A percentile compares a stretch with the other conserved stretches of the same genome.
Conservation (phyloP, 2,888 invertebrate genomes). For the Tortricodes alternella region DNA sequence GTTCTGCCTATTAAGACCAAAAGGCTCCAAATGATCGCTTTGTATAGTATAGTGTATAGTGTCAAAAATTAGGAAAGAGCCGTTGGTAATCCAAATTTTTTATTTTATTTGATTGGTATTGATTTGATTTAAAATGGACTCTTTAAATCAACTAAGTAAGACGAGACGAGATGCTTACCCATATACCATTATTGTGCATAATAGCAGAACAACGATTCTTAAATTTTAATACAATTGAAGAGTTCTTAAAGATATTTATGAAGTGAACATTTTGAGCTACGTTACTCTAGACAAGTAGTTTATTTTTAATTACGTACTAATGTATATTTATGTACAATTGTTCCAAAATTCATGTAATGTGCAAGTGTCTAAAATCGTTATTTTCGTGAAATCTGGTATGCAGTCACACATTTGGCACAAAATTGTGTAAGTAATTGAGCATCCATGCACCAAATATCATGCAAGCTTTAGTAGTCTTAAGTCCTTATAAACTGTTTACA, state of each 20-base stretch:
- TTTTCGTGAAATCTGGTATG: slow-evolving; percentile 37
- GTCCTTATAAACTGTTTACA: not conserved
- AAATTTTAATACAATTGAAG: slow-evolving; percentile 55
- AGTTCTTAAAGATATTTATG: slow-evolving; percentile 64
- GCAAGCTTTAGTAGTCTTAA: slow-evolving; percentile 30
- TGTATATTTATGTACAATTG: slow-evolving; percentile 75
- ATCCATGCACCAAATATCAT: slow-evolving; percentile 51
- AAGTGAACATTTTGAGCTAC: slow-evolving; percentile 76
- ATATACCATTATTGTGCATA: slow-evolving; percentile 4
- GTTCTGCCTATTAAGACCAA: no score
- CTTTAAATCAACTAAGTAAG: no score
- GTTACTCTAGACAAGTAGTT: slow-evolving; percentile 63
- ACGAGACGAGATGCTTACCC: no score
- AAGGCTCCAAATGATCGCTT: no score
- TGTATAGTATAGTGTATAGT: no score
- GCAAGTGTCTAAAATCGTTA: slow-evolving; percentile 44
- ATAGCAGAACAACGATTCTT: slow-evolving; percentile 38
- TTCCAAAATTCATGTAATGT: slow-evolving; percentile 66
- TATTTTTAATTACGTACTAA: slow-evolving; percentile 56
- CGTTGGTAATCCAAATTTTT: no score
- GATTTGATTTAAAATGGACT: no score
- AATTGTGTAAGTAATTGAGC: slow-evolving; percentile 60
- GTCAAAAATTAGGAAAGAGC: no score
- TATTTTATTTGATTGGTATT: no score
- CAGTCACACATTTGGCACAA: slow-evolving; percentile 65